A percentile compares a stretch with the other conserved stretches of the same genome.
These are phyloP conservation scores for Suncus etruscus DNA, from an alignment of 2,113 vertebrate genomes.

Conservation along the genomic window DNA sequence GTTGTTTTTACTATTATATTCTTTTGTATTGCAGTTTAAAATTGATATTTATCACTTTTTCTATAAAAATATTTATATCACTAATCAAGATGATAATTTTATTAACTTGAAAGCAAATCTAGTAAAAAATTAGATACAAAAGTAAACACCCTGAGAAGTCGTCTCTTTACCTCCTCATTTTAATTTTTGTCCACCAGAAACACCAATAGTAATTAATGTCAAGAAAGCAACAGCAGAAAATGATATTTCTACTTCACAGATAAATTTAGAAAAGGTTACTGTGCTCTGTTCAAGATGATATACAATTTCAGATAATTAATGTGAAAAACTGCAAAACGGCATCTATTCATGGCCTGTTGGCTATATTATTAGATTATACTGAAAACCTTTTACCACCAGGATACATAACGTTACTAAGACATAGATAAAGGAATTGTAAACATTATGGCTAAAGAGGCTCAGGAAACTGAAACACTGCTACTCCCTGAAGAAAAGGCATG, in stretches of 20 bases:
- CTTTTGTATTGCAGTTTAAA: slow-evolving; percentile 19
- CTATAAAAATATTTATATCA: slow-evolving; percentile 6
- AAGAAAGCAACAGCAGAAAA: slow-evolving; percentile 17
- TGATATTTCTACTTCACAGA: slow-evolving; percentile 42
- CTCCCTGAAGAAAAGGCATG: not conserved
- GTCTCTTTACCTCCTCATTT: slow-evolving; percentile 1
- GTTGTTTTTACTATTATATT: slow-evolving; percentile 43
- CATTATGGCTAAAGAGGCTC: slow-evolving; percentile 38
- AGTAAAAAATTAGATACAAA: slow-evolving; percentile 17
- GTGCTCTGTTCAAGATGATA: not conserved
- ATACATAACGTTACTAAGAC: not conserved
- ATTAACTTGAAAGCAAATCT: slow-evolving; percentile 46
- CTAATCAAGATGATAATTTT: slow-evolving; percentile 8
- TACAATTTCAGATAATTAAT: not conserved
- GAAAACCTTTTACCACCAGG: slow-evolving; percentile 5
- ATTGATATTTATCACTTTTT: slow-evolving; percentile 34
- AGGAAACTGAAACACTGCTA: slow-evolving; percentile 15
- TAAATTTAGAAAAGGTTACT: slow-evolving; percentile 3
- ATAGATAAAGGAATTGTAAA: not conserved
- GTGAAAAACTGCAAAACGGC: slow-evolving; percentile 41
- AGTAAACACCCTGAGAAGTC: not conserved
- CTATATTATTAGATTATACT: slow-evolving; percentile 42
- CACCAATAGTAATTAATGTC: not conserved
- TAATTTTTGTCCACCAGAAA: slow-evolving; percentile 31
- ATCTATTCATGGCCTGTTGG: slow-evolving; percentile 19